Percentiles rank a stretch among this genome's conserved stretches.
Conservation (phyloP, 2,797 vertebrate species). For the Chromobotia macracanthus region DNA sequence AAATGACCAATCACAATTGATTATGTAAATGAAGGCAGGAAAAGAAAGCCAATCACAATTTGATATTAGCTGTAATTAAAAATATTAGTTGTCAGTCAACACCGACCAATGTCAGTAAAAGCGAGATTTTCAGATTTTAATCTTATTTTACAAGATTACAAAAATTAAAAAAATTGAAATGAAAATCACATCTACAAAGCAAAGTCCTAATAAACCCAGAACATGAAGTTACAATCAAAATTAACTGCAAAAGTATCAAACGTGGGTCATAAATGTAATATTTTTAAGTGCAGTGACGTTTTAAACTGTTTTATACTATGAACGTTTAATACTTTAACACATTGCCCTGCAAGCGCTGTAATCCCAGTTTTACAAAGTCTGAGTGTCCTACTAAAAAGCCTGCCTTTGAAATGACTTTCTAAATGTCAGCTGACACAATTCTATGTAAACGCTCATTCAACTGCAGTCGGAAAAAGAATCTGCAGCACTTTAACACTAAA, state of each 20-base stretch:
- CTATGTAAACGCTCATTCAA: background rate
- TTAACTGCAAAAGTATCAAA: no score
- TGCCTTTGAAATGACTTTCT: constrained; percentile 15
- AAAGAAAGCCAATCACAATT: no score
- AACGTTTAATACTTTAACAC: background rate
- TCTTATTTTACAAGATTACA: no score
- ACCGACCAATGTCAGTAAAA: no score
- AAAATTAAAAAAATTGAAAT: no score
- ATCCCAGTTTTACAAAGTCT: constrained; percentile 2
- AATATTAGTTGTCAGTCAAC: background rate
- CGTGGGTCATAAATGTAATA: background rate
- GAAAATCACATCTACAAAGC: no score
- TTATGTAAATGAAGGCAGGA: background rate
- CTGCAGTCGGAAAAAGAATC: background rate
- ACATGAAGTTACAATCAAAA: no score
- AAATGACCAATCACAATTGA: background rate
- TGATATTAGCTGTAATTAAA: no score
- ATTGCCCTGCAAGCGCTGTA: background rate
- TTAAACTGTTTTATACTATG: background rate
- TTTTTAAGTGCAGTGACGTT: no score
- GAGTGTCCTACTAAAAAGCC: background rate
- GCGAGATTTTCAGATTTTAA: no score
- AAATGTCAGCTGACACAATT: constrained; percentile 1
- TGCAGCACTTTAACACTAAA: constrained; percentile 9
- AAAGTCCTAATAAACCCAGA: no score